Evolutionary conservation across 2,113 vertebrate genomes (phyloP), one percentile per base, ranked within the genome.

Genomic region (Poecilia latipinna): DNA sequence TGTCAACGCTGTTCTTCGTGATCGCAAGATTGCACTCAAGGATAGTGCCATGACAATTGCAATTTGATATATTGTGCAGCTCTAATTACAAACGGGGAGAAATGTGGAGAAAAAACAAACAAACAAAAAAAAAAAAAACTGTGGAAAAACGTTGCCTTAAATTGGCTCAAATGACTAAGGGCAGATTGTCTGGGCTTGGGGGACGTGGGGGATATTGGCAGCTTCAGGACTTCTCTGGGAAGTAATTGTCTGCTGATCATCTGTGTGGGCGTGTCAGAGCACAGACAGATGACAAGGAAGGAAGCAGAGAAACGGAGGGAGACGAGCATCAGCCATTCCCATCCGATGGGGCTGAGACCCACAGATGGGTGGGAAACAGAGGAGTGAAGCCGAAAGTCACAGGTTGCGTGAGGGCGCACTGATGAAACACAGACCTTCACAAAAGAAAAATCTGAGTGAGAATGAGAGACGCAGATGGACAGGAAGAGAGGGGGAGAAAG

Each of bases 191-290:
- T 90, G 70, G 26, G 65, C 78, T 87, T 73, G 78, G 89, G 8
- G 31, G 51, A 54, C 22, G 22, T 33, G 35, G 87, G 72, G 74
- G 22, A 79, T 80, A 78, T 71, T 91, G 88, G 87, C 87, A 90
- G 85, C 72, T 70, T 0, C 11, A 79, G 77, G 82, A 74, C 72
- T 79, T 84, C 74, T 82, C 62, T 77, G 86, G 78, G 79, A 80
- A 90, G 90, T 85, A 90, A 89, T 80, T 90, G 85, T 87, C 89
- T 87, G 85, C 79, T 90, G 90, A 84, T 90, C 90, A 88, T 93
- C 86, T 84, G 88, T 67, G 88, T 82, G 84, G 88, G 89, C 74
- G 90, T 90, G 88, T 89, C 88, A 75, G 68, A 66, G 22, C 33
- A 72, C 68, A 79, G 82, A 85, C 76, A 70, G 86, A 82, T 74